Percentiles rank a stretch among this genome's conserved stretches.
These are phyloP conservation scores for Pyrrhosoma nymphula DNA, from an alignment of 2,888 invertebrate species.

Conservation along the genomic window DNA sequence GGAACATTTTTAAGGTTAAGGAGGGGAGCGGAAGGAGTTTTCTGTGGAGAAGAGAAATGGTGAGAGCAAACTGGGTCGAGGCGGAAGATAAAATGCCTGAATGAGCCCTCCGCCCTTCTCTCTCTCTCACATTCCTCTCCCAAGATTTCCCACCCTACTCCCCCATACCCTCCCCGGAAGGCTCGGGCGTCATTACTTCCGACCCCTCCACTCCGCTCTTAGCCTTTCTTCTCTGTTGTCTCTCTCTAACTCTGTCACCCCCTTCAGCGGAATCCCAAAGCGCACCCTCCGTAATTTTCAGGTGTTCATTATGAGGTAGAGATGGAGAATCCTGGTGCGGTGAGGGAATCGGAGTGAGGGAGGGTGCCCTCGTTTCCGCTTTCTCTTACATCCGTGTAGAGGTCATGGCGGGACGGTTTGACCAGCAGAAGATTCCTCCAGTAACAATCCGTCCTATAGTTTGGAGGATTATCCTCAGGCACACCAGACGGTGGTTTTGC, in stretches of 20 bases:
- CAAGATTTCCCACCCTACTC: background rate
- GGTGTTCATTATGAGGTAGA: background rate
- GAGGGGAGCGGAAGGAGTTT: background rate
- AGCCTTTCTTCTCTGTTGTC: background rate
- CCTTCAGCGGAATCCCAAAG: background rate
- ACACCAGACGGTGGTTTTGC: too few species aligned
- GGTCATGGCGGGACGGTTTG: background rate
- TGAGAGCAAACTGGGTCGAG: constrained; percentile 7
- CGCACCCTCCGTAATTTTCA: background rate
- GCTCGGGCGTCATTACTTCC: background rate
- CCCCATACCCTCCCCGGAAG: background rate
- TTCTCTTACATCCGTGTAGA: background rate
- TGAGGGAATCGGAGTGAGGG: background rate
- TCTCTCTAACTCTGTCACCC: background rate
- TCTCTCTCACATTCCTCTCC: background rate
- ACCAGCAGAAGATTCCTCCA: background rate
- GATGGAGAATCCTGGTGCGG: background rate
- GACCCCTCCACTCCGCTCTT: background rate
- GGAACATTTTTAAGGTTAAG: too few species aligned
- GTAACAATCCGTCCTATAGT: too few species aligned
- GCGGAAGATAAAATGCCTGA: constrained; percentile 12
- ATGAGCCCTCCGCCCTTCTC: background rate
- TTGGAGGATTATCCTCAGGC: background rate
- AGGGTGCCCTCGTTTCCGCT: background rate
- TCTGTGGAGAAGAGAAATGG: background rate